Conservation (phyloP, 2,797 vertebrate species). For the Rachycentron canadum region DNA sequence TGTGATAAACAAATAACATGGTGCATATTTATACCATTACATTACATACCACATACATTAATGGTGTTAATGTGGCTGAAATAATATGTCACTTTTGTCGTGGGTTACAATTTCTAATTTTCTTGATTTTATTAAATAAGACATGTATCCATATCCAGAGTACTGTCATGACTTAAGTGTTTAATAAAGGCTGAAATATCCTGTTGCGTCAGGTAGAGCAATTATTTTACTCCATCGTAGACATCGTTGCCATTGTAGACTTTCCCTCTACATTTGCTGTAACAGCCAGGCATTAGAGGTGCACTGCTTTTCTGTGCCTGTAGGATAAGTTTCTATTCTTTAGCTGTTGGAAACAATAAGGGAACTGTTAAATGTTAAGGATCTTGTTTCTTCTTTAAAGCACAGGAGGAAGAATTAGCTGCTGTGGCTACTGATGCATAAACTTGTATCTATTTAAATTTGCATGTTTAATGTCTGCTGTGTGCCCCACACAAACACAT, state of each 20-base stretch:
- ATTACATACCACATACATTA: too few species aligned
- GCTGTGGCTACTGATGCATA: neutral
- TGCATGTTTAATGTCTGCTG: conserved; percentile 42
- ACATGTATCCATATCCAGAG: neutral
- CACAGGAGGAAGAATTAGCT: conserved; percentile 7
- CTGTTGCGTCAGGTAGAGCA: neutral
- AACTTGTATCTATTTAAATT: conserved; percentile 37
- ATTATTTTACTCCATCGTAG: neutral
- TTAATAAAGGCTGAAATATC: conserved; percentile 5
- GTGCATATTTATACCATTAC: neutral
- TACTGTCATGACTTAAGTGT: conserved; percentile 18
- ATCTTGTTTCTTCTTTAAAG: conserved; percentile 13
- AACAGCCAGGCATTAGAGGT: neutral
- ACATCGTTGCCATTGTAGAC: neutral
- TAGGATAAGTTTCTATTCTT: neutral
- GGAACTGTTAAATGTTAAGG: neutral
- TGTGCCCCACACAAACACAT: neutral
- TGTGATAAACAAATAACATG: neutral
- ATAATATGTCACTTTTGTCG: conserved; percentile 21
- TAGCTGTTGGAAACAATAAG: neutral
- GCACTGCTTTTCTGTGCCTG: neutral
- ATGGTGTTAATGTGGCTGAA: conserved; percentile 27
- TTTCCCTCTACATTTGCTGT: neutral
- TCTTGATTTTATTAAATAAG: conserved; percentile 30
- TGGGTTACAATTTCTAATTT: conserved; percentile 30